Evolutionary conservation across 53 echinoderm and acorn worm species (phyloP), one percentile per base, ranked within the genome.

Genomic region (Antedon mediterranea): DNA sequence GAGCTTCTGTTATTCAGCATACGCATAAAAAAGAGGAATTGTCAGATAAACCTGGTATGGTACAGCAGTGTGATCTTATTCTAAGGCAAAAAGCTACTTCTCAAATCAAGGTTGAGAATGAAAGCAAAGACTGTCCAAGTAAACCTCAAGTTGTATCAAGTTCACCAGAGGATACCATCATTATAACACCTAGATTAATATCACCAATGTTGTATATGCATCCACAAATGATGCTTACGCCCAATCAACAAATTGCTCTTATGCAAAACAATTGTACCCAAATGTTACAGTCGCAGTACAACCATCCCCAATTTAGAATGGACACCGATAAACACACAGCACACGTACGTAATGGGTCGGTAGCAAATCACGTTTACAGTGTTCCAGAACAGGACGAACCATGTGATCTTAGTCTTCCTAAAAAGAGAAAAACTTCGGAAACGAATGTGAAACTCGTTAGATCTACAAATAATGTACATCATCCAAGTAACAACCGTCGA

Each of bases 1-100:
- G 97, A 75, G 92, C 97, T 2, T 95, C 97, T 0, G 97, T 95
- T 30, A 95, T 95, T 44, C 91, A 95, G 71, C 92, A 95, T 81
- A 95, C 97, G 0, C 89, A 95, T 43, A 83, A 82, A 29, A 44
- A 81, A 9, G 83, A 80, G 71, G 15, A 7, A 30, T 33, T 34
- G 5, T 3, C 72, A 43, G 27, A 71, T 87, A 77, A 76, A 71
- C 72, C 73, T 34, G 29, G 72, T 34, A 91, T 85, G 31, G 78
- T 94, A 27, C 91, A 91, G 43, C 89, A 88, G 11, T 88, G 85
- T 71, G 94, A 93, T 73, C 83, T 93, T 29, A 87, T 93, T 31
- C 83, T 93, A 43, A 76, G 76, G 26, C 76, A 76, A 33, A 76
- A 33, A 15, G 29, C 32, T 33, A 23, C 76, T 3, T n/a, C 11